A percentile compares a stretch with the other conserved stretches of the same genome.
These are phyloP conservation scores for Ecliptopera silaceata DNA, from an alignment of 2,888 invertebrate species.

Conservation along the genomic window DNA sequence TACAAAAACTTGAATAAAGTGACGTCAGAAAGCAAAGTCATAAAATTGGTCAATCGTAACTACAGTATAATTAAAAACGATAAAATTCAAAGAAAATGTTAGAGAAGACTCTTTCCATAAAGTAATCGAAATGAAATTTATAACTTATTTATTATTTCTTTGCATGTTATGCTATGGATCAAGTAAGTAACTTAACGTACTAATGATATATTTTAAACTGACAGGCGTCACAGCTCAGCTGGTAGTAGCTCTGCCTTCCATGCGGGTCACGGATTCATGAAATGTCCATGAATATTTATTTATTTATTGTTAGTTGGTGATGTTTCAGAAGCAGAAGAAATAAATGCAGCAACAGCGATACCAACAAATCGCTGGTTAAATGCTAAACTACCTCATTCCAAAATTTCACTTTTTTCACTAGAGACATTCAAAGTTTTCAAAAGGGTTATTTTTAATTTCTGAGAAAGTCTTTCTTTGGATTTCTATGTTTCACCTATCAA, in stretches of 20 bases:
- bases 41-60: slow-evolving; percentile 16
- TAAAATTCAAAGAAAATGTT: slow-evolving; percentile 4
- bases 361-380: no score
- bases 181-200: slow-evolving; percentile 10
- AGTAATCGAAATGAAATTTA: slow-evolving; percentile 28
- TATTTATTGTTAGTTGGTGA: background rate
- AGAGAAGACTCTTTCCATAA: slow-evolving; percentile 20
- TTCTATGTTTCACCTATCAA: no score
- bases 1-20: slow-evolving; percentile 1
- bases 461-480: no score
- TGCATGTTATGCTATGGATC: slow-evolving; percentile 9
- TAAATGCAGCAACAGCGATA: slow-evolving; percentile 48
- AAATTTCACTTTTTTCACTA: no score
- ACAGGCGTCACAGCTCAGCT: no score
- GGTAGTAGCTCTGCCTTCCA: no score
- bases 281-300: no score
- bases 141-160: slow-evolving; percentile 8
- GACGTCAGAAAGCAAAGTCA: slow-evolving; percentile 2
- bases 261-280: no score
- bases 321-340: slow-evolving; percentile 46
- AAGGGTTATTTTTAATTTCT: no score
- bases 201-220: background rate
- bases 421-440: no score
- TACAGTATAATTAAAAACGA: slow-evolving; percentile 7
- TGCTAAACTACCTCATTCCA: no score